Percentiles rank a stretch among this genome's conserved stretches.
Evolutionary conservation across 2,797 vertebrate genomes (phyloP).

Genomic region (Labeo calbasu): DNA sequence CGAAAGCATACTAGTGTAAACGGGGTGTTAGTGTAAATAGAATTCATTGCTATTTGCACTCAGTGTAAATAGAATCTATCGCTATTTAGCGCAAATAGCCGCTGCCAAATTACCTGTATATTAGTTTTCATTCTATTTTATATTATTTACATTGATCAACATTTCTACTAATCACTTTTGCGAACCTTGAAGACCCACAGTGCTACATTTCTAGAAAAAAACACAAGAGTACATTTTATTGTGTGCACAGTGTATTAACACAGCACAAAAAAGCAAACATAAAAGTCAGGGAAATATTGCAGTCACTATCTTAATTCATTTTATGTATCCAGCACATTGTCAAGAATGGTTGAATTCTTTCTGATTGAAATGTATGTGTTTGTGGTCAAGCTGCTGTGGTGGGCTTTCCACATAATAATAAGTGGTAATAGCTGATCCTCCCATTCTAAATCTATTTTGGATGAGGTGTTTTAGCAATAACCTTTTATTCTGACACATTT

Average conservation of each 20-base stretch:
- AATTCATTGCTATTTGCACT: too few species aligned
- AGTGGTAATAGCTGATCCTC: constrained; percentile 28
- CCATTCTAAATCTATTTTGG: constrained; percentile 18
- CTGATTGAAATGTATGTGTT: background rate
- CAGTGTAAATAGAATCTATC: too few species aligned
- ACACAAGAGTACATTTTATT: background rate
- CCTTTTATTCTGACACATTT: constrained; percentile 21
- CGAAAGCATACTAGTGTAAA: too few species aligned
- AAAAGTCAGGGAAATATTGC: background rate
- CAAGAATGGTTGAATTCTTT: constrained; percentile 13
- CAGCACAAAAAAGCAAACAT: background rate
- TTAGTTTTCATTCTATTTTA: background rate
- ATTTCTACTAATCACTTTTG: background rate
- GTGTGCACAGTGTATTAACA: background rate
- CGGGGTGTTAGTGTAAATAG: too few species aligned
- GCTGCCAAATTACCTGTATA: background rate
- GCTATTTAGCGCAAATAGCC: too few species aligned
- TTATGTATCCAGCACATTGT: background rate
- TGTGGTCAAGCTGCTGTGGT: constrained; percentile 20
- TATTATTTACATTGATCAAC: background rate
- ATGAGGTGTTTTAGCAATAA: constrained; percentile 34
- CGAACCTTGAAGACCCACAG: background rate
- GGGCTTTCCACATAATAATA: constrained; percentile 37
- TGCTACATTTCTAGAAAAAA: background rate
- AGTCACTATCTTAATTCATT: background rate